Base-by-base conservation (phyloP, 2,797 vertebrate species). In the Phrynocephalus forsythii region DNA sequence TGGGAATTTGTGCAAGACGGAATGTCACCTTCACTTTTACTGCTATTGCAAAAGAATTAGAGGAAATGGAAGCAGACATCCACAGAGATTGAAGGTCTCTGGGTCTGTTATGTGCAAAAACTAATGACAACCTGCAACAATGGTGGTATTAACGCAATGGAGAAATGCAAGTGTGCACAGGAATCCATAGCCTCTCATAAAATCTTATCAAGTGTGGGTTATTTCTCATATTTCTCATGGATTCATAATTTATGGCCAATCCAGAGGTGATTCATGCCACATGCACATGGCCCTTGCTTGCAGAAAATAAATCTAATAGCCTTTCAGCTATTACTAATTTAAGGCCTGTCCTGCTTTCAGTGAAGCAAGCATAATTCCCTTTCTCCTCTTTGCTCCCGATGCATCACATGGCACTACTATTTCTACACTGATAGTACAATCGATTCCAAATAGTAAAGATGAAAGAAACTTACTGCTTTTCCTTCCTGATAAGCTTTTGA, bases 291-390 rank as follows among this genome's bases (percentile, higher is more conserved):
- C 92, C 84, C 72, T 93, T 88, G 84, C 77, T 87, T 91, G 83
- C 82, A 92, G 90, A 91, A 93, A 89, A 92, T 91, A 94, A 94
- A 94, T 95, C 88, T 93, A 93, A 92, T 86, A 93, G 72, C 87
- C 92, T 83, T 90, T 90, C 84, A 94, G 63, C 87, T 90, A 88
- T 89, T 93, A 92, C 90, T 94, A 95, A 92, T 91, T 94, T 93
- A 93, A 86, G 77, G 30, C 72, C 85, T 91, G 72, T 91, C 85
- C 91, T 93, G 3, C 22, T 88, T 79, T 84, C 79, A 79, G 78
- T 91, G 90, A 87, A 86, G 5, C 71, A 91, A 88, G 83, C 67
- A n/a, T 30, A 77, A 92, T 69, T 82, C 87, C 85, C 90, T 84
- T 88, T 82, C 60, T 73, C 66, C 69, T 87, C 26, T 30, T 86